These are phyloP conservation scores for Dryoscopus gambensis DNA, from an alignment of 2,113 vertebrate species.

Conservation along the genomic window DNA sequence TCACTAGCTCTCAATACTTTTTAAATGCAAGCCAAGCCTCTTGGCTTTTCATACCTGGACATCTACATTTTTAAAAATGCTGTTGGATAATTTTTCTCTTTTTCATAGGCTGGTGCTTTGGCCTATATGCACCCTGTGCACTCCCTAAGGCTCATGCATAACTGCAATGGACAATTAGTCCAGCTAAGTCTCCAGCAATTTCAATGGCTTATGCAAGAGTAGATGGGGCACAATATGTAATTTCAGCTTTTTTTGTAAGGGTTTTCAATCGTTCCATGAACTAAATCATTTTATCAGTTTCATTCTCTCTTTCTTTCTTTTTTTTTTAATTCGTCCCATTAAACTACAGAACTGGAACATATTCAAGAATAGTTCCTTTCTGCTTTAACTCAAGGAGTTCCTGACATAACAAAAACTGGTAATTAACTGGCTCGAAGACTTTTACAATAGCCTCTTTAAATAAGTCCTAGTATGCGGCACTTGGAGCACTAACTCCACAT, in stretches of 20 bases:
- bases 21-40: slow-evolving; percentile 22
- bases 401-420: slow-evolving; percentile 81
- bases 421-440: slow-evolving; percentile 75
- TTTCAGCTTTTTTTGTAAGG: slow-evolving; percentile 66
- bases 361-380: slow-evolving; percentile 79
- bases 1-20: neutral
- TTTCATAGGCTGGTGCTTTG: slow-evolving; percentile 8
- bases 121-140: neutral
- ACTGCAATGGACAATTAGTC: slow-evolving; percentile 63
- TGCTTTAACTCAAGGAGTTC: slow-evolving; percentile 76
- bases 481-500: slow-evolving; percentile 14
- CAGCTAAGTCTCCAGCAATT: slow-evolving; percentile 59
- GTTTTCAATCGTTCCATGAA: slow-evolving; percentile 64
- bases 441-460: slow-evolving; percentile 78
- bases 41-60: slow-evolving; percentile 4
- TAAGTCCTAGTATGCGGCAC: slow-evolving; percentile 48
- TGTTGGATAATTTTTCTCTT: neutral
- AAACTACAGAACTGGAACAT: slow-evolving; percentile 80
- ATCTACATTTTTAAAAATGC: neutral
- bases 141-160: slow-evolving; percentile 42
- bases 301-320: slow-evolving; percentile 9
- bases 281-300: slow-evolving; percentile 76
- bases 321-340: slow-evolving; percentile 69
- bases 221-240: slow-evolving; percentile 68
- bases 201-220: slow-evolving; percentile 47